Evolutionary conservation across 2,888 invertebrate genomes (phyloP).

Genomic region (Pinctada fucata): DNA sequence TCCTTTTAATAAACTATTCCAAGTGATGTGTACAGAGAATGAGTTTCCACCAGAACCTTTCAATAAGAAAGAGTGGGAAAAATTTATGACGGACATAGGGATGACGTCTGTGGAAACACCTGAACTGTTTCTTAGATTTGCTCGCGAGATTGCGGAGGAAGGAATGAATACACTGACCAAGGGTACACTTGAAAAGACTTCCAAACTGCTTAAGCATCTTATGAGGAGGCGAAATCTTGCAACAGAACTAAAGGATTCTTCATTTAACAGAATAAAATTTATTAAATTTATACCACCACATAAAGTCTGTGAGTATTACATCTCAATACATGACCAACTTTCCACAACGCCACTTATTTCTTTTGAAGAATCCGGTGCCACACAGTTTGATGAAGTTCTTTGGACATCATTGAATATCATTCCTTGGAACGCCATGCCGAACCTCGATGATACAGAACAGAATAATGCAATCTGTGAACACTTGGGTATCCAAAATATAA

Average conservation of each 20-base stretch:
- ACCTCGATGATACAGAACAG: background rate
- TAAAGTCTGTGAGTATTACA: too few species aligned
- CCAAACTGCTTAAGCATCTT: background rate
- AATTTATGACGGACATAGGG: background rate
- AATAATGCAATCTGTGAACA: background rate
- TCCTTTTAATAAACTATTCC: slow-evolving; percentile 9
- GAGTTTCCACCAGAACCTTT: background rate
- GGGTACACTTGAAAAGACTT: background rate
- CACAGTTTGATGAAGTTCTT: too few species aligned
- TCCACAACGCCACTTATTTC: too few species aligned
- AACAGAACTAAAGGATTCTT: background rate
- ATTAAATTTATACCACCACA: too few species aligned
- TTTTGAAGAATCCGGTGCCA: too few species aligned
- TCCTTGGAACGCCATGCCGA: too few species aligned
- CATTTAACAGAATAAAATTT: too few species aligned
- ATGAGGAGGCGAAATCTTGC: background rate
- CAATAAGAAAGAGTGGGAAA: background rate
- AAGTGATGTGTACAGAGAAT: background rate
- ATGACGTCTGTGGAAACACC: background rate
- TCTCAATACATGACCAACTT: too few species aligned
- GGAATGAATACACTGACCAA: background rate
- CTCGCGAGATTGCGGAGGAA: background rate
- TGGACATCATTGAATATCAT: too few species aligned
- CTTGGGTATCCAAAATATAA: background rate
- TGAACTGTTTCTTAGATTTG: background rate